Base-by-base conservation (phyloP, 2,888 invertebrate genomes). In the Drosophila phalerata region DNA sequence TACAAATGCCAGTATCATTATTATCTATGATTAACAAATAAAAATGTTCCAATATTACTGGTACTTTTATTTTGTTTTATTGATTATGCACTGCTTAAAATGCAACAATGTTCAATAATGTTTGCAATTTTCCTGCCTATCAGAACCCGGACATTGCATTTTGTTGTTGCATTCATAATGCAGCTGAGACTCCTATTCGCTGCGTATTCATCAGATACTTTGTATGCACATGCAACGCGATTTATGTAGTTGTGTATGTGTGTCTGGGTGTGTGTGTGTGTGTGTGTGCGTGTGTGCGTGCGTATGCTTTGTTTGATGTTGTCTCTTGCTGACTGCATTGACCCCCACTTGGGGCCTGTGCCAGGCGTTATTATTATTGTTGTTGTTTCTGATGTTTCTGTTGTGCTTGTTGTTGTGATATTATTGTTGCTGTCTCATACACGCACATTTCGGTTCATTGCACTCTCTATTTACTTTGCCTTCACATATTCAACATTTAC, bases 371-470 rank as follows among this genome's bases (percentile, higher is more conserved):
- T 51, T 52, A 40, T 69, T 71, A 51, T 63, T 66, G 40, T 13
- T 53, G 52, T 37, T 40, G 62, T 19, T 72, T 38, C 45, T 64
- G 47, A 32, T 45, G 52, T 53, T 52, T 15, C 10, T 53, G 10
- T 38, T 52, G 40, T 30, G 17, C 34, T 42, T 52, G 17, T 17
- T 43, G 0, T 37, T 38, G 19, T n/a, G n/a, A n/a, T n/a, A n/a
- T 42, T 30, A 37, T 56, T 58, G 72, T 43, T 64, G 62, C 42
- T 47, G 58, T 70, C 81, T 67, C 85, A 71, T 64, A 48, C 79
- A 88, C 89, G 81, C 83, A 80, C 73, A 80, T 64, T 70, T 64
- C 79, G 84, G 90, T 89, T 90, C 90, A 88, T 77, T 90, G 90
- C 79, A 90, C 87, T 87, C 75, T 77, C 80, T 89, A 85, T 87